Conservation (phyloP, 1,140 invertebrate genomes). For the Bombyx mandarina region DNA sequence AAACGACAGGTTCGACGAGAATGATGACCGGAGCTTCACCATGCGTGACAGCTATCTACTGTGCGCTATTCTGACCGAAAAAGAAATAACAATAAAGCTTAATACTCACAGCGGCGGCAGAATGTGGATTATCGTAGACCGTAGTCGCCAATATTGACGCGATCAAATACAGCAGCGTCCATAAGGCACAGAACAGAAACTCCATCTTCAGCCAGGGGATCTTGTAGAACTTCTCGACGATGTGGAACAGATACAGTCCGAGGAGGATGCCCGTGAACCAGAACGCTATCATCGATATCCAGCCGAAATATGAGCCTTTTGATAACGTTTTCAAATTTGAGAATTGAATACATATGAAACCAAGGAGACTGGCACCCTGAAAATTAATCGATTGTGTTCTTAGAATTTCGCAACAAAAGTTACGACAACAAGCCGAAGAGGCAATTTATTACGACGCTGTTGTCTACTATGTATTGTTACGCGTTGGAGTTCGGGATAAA, state of each 20-base stretch:
- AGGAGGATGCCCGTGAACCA: slow-evolving; percentile 87
- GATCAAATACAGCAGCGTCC: slow-evolving; percentile 80
- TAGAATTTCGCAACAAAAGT: background rate
- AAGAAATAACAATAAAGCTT: background rate
- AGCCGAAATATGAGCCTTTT: slow-evolving; percentile 81
- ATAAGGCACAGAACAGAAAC: slow-evolving; percentile 80
- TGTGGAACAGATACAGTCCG: slow-evolving; percentile 86
- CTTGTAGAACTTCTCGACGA: slow-evolving; percentile 87
- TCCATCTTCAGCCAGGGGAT: slow-evolving; percentile 92
- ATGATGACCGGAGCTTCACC: too few relatives aligned
- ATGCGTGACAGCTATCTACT: background rate
- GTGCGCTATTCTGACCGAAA: background rate
- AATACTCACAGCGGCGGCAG: slow-evolving; percentile 79
- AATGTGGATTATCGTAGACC: slow-evolving; percentile 70
- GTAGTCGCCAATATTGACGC: slow-evolving; percentile 77
- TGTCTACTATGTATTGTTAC: too few relatives aligned
- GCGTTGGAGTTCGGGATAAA: too few relatives aligned
- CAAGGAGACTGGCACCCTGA: slow-evolving; percentile 82
- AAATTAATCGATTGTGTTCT: slow-evolving; percentile 20
- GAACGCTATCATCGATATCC: slow-evolving; percentile 88
- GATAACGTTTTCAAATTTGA: slow-evolving; percentile 68
- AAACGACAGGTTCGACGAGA: too few relatives aligned
- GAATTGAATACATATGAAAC: slow-evolving; percentile 86
- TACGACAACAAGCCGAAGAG: background rate
- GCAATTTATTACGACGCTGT: too few relatives aligned